Evolutionary conservation across 1,140 invertebrate species (phyloP).

Genomic region (Leptinotarsa texana): DNA sequence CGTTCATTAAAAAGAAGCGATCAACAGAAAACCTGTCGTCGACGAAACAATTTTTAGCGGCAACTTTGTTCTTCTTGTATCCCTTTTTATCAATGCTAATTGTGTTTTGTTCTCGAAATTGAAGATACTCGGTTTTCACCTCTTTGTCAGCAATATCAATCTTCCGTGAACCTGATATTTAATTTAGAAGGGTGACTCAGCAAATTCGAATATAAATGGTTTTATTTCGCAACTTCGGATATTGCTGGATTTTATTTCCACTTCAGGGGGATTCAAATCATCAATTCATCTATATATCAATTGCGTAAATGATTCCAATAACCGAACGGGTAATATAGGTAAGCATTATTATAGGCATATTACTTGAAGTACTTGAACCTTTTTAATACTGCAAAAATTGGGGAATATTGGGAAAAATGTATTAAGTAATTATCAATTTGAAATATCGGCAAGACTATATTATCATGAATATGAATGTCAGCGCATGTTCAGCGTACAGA

Average conservation of each 20-base stretch:
- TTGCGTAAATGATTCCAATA: too few relatives aligned
- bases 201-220: slow-evolving; percentile 13
- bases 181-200: slow-evolving; percentile 16
- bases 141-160: neutral
- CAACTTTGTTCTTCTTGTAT: neutral
- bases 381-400: too few relatives aligned
- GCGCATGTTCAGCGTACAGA: too few relatives aligned
- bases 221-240: neutral
- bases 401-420: too few relatives aligned
- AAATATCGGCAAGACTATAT: too few relatives aligned
- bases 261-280: neutral
- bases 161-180: slow-evolving; percentile 3
- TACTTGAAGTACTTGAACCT: too few relatives aligned
- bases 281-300: too few relatives aligned
- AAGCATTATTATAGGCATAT: too few relatives aligned
- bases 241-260: neutral
- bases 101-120: neutral
- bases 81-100: neutral
- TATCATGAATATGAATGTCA: too few relatives aligned
- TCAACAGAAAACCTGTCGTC: neutral
- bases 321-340: too few relatives aligned
- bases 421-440: too few relatives aligned
- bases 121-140: neutral
- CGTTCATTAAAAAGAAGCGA: neutral
- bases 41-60: neutral